A percentile compares a stretch with the other conserved stretches of the same genome.
These are phyloP conservation scores for Drosophila kepulauana DNA, from an alignment of 1,140 invertebrate genomes.

Conservation along the genomic window DNA sequence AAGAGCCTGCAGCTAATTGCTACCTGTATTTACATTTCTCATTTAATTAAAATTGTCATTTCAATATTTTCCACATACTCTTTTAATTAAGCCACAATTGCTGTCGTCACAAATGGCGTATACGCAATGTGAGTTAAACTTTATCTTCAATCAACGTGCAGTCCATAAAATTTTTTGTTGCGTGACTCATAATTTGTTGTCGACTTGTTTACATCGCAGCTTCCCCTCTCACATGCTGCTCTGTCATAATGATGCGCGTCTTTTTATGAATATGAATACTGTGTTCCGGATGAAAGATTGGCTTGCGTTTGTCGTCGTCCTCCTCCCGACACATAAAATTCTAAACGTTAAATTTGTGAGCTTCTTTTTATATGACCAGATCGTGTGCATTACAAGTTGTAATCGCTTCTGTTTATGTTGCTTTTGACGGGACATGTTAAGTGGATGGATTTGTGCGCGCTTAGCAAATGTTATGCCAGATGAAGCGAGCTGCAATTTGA, in stretches of 20 bases:
- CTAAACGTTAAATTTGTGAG: constrained; percentile 74
- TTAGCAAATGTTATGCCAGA: constrained; percentile 12
- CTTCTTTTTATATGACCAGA: constrained; percentile 71
- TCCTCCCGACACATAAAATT: constrained; percentile 55
- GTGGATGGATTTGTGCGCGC: constrained; percentile 29
- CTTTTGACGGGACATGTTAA: constrained; percentile 18
- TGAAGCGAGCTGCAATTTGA: constrained; percentile 9
- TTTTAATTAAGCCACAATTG: constrained; percentile 76
- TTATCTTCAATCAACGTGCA: constrained; percentile 54
- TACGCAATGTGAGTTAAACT: constrained; percentile 45
- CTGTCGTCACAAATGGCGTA: constrained; percentile 45
- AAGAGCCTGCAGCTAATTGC: constrained; percentile 40
- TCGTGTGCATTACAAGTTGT: constrained; percentile 77
- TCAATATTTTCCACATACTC: constrained; percentile 37
- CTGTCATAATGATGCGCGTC: constrained; percentile 66
- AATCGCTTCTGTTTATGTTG: constrained; percentile 51
- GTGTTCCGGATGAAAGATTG: constrained; percentile 9
- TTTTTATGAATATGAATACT: constrained; percentile 77
- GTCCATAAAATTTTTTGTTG: constrained; percentile 76
- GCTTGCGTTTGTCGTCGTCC: background rate
- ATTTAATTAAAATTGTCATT: constrained; percentile 65
- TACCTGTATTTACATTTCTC: constrained; percentile 40
- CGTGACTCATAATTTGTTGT: constrained; percentile 78
- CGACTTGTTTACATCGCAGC: constrained; percentile 68
- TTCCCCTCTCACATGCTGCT: constrained; percentile 19